Evolutionary conservation across 2,888 invertebrate genomes (phyloP).

Genomic region (Stenoptilia bipunctidactyla): DNA sequence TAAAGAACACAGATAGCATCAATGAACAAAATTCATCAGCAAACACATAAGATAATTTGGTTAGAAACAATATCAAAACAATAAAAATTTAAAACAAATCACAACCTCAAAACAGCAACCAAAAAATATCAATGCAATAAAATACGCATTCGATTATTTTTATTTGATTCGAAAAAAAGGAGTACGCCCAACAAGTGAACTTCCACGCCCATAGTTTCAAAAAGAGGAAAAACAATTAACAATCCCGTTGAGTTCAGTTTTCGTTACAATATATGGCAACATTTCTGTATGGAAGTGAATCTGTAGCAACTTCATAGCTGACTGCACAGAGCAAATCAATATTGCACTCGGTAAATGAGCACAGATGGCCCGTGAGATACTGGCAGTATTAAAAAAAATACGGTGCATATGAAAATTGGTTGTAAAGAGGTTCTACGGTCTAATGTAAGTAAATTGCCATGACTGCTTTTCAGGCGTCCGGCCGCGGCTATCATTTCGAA

Average conservation of each 20-base stretch:
- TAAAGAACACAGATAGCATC: no score
- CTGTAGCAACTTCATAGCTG: constrained; percentile 44
- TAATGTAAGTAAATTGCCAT: constrained; percentile 70
- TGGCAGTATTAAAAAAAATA: constrained; percentile 14
- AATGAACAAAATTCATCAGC: no score
- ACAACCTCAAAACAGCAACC: no score
- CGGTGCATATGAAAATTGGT: neutral
- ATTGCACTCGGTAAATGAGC: constrained; percentile 28
- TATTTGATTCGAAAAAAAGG: neutral
- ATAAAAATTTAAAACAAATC: no score
- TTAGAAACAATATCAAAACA: no score
- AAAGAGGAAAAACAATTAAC: constrained; percentile 34
- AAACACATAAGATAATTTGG: no score
- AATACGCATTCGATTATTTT: no score
- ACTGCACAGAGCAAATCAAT: constrained; percentile 38
- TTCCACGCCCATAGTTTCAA: neutral
- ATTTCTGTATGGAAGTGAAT: constrained; percentile 40
- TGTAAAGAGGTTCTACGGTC: constrained; percentile 21
- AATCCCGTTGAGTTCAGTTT: constrained; percentile 31
- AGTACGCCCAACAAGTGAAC: neutral
- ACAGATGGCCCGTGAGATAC: constrained; percentile 14
- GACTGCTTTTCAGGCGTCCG: constrained; percentile 64
- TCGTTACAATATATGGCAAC: constrained; percentile 29
- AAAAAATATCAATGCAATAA: no score
- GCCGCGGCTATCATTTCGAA: constrained; percentile 65